Percentiles rank a stretch among this genome's conserved stretches.
These are phyloP conservation scores for Lycia hirtaria DNA, from an alignment of 2,888 invertebrate genomes.

Conservation along the genomic window DNA sequence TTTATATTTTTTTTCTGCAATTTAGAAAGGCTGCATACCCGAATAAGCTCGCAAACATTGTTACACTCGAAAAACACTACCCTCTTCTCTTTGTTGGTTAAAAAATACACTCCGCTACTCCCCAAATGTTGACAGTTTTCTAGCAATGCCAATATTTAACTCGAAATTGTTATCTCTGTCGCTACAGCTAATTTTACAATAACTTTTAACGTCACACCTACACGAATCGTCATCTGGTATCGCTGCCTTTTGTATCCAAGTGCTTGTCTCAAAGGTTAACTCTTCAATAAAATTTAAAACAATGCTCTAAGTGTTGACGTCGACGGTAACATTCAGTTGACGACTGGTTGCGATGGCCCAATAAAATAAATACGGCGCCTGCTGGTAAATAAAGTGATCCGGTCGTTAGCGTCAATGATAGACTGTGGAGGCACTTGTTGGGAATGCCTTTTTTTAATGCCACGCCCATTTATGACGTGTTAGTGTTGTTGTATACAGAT, in stretches of 20 bases:
- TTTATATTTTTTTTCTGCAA: no score
- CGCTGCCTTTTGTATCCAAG: slow-evolving; percentile 17
- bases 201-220: slow-evolving; percentile 13
- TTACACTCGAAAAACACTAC: no score
- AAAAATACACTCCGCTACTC: no score
- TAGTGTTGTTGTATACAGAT: slow-evolving; percentile 4
- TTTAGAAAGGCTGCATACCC: no score
- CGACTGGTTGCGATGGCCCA: slow-evolving; percentile 54
- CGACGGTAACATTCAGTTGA: slow-evolving; percentile 44
- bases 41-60: no score
- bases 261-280: slow-evolving; percentile 28
- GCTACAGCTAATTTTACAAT: slow-evolving; percentile 3
- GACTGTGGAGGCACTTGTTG: slow-evolving; percentile 29
- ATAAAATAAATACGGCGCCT: slow-evolving; percentile 68
- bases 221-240: slow-evolving; percentile 12
- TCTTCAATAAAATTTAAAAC: slow-evolving; percentile 39
- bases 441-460: slow-evolving; percentile 29
- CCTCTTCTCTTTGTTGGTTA: background rate
- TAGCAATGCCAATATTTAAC: background rate
- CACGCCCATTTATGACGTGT: slow-evolving; percentile 27
- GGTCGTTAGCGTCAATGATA: slow-evolving; percentile 58
- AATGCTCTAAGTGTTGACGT: slow-evolving; percentile 36
- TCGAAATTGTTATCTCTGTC: background rate
- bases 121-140: background rate
- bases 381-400: slow-evolving; percentile 69